Base-by-base conservation (phyloP, 64 coral and sea anemone genomes). In the Porites lutea region DNA sequence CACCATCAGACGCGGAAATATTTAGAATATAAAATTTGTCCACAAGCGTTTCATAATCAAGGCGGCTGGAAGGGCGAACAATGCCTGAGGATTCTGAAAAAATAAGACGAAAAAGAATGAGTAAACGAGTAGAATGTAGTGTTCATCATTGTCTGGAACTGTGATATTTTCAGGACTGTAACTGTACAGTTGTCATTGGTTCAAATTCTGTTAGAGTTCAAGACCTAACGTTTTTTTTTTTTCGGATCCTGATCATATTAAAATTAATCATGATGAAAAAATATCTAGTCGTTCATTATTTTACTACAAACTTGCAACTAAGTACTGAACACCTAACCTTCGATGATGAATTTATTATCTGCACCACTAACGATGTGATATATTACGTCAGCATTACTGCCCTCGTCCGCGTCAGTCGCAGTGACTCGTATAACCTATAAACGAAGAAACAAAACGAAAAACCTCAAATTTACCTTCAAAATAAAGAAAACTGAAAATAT, bases 41-140 rank as follows among this genome's bases (percentile, higher is more conserved):
- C 6, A 64, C n/a, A 77, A 94, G 88, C 21, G 84, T 51, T 69
- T 98, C 96, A 60, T 98, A 98, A 51, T 98, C 96, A 74, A 98
- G 82, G 23, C 82, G 81, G 22, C 90, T 77, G 12, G 93, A 98
- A 52, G 96, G 96, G 66, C 93, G 96, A 47, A 98, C 93, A 49
- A 98, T 92, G 69, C 96, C 96, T 50, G 96, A 95, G 9, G 93
- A 89, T 15, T 60, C 96, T 98, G 74, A 15, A 63, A 87, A 47
- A 13, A 18, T 0, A 9, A 87, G 22, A n/a, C 13, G 48, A 55
- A 45, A 13, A 80, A 76, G 6, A 20, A 16, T 8, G 18, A 78
- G 27, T 55, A n/a, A 37, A 37, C 27, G 27, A 37, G 27, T 37
- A 37, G 27, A 37, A 37, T 37, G 27, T 37, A 37, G 27, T 37